phyloP scores from a whole-genome alignment of 2,888 invertebrate species.

The Ochropacha duplaris region DNA sequence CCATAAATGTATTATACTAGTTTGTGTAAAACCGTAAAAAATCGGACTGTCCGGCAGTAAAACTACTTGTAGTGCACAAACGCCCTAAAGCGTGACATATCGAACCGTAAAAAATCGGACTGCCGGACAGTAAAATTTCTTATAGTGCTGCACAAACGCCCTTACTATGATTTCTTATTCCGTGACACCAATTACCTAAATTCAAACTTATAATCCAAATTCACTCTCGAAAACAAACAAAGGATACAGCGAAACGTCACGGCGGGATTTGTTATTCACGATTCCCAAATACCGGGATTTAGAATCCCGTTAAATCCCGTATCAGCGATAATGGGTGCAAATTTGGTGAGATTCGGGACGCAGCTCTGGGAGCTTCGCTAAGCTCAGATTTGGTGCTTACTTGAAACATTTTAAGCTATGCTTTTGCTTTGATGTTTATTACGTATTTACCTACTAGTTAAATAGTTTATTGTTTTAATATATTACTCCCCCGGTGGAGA shows the following conservation, averaged over 20 bases:
- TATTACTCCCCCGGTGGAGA: not conserved
- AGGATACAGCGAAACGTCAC: slow-evolving; percentile 4
- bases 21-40: too few relatives aligned
- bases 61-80: too few relatives aligned
- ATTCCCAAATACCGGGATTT: slow-evolving; percentile 45
- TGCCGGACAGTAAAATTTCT: too few relatives aligned
- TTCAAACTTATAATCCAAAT: not conserved
- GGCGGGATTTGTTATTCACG: slow-evolving; percentile 34
- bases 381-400: slow-evolving; percentile 5
- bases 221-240: slow-evolving; percentile 1
- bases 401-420: slow-evolving; percentile 5
- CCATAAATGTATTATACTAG: too few relatives aligned
- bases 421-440: slow-evolving; percentile 1
- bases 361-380: slow-evolving; percentile 22
- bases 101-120: too few relatives aligned
- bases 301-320: slow-evolving; percentile 47
- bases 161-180: too few relatives aligned
- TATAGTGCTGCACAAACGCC: too few relatives aligned
- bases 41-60: too few relatives aligned
- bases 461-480: not conserved
- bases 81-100: too few relatives aligned
- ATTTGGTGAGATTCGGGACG: slow-evolving; percentile 41
- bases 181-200: not conserved
- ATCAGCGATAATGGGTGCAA: slow-evolving; percentile 56
- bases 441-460: not conserved